A percentile compares a stretch with the other conserved stretches of the same genome.
Conservation (phyloP, 1,140 invertebrate genomes). For the Metopolophium dirhodum region DNA sequence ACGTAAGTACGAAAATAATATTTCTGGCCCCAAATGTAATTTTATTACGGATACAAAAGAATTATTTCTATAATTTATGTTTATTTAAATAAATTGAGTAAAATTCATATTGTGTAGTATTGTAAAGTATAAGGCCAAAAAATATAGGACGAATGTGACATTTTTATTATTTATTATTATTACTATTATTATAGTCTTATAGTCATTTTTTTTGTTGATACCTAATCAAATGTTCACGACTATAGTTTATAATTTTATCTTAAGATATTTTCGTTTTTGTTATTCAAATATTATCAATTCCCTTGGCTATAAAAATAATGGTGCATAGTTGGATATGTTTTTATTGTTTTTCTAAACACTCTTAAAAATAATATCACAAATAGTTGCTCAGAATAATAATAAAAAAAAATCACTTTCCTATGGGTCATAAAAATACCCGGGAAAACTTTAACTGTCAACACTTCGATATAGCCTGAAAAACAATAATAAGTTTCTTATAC, state of each 20-base stretch:
- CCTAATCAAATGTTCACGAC: background rate
- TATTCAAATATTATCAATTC: background rate
- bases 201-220: background rate
- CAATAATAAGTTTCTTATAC: background rate
- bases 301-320: background rate
- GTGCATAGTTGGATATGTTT: background rate
- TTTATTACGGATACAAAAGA: background rate
- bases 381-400: background rate
- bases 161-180: background rate
- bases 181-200: too few relatives aligned
- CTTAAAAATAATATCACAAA: background rate
- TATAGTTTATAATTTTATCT: background rate
- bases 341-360: background rate
- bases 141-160: background rate
- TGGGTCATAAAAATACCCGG: background rate
- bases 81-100: background rate
- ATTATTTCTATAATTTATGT: background rate
- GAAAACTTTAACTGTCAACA: background rate
- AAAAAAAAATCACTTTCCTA: background rate
- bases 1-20: too few relatives aligned
- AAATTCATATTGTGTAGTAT: background rate
- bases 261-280: background rate
- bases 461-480: background rate
- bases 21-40: background rate
- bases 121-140: background rate